Evolutionary conservation across 2,888 invertebrate species (phyloP).

Genomic region (Notocelia uddmanniana): DNA sequence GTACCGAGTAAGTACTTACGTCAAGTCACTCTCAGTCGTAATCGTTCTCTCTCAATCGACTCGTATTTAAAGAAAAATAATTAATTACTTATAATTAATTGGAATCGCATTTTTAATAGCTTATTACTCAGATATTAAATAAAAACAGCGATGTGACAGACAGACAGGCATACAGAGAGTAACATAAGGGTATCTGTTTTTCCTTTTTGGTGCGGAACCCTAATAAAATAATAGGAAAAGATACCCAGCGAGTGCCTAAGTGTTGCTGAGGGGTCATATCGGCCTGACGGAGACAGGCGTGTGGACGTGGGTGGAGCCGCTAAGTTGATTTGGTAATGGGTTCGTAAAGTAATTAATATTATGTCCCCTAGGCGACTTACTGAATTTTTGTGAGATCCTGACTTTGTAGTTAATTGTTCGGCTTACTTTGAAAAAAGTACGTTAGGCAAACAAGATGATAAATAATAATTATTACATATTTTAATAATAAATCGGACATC

Average conservation of each 20-base stretch:
- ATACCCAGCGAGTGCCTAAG: background rate
- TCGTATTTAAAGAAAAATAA: no score
- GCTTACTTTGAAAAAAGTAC: background rate
- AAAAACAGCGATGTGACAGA: background rate
- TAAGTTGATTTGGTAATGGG: constrained; percentile 23
- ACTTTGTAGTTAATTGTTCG: background rate
- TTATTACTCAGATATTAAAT: background rate
- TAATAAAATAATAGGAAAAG: no score
- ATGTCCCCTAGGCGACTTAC: background rate
- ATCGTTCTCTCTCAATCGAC: no score
- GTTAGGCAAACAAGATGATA: no score
- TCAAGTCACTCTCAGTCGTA: no score
- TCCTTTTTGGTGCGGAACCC: no score
- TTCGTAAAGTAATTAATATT: constrained; percentile 22
- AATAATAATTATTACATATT: no score
- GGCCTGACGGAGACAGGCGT: constrained; percentile 7
- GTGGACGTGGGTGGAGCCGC: constrained; percentile 9
- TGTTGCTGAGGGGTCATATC: background rate
- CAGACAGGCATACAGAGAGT: no score
- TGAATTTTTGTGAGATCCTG: background rate
- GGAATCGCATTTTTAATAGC: background rate
- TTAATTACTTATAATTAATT: background rate
- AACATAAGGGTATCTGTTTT: no score
- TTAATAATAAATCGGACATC: no score
- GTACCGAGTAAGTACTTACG: no score